These are phyloP conservation scores for Drosophila neotestacea DNA, from an alignment of 2,888 invertebrate species.

Conservation along the genomic window DNA sequence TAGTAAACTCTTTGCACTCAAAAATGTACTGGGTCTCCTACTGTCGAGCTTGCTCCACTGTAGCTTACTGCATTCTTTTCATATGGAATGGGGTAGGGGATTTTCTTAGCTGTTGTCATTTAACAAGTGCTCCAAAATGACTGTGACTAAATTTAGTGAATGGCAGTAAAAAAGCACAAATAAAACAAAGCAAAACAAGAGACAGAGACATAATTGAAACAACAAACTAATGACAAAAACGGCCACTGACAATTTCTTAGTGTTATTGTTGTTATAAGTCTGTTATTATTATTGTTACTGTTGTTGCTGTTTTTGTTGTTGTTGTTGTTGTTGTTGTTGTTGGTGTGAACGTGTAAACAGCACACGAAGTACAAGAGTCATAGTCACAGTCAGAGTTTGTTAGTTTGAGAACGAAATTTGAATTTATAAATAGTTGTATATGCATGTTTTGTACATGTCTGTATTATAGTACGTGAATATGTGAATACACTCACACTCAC, in stretches of 20 bases:
- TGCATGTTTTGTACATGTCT: conserved; percentile 26
- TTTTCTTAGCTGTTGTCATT: conserved; percentile 19
- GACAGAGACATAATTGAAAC: conserved; percentile 47
- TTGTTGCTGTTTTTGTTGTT: conserved; percentile 18
- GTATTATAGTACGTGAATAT: conserved; percentile 38
- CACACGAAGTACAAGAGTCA: conserved; percentile 31
- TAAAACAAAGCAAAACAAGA: conserved; percentile 11
- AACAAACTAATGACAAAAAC: conserved; percentile 54
- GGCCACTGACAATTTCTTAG: conserved; percentile 19
- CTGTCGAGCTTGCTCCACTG: too few relatives aligned
- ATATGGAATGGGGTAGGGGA: background rate
- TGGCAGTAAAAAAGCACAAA: conserved; percentile 29
- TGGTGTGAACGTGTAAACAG: conserved; percentile 53
- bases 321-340: conserved; percentile 27
- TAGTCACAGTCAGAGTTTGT: conserved; percentile 17
- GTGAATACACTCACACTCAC: conserved; percentile 13
- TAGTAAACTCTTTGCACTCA: too few relatives aligned
- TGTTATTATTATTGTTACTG: conserved; percentile 12
- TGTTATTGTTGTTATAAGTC: conserved; percentile 11
- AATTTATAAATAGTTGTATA: conserved; percentile 58
- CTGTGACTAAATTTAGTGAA: conserved; percentile 46
- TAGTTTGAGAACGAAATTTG: conserved; percentile 55
- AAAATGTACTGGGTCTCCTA: too few relatives aligned
- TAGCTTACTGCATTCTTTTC: too few relatives aligned
- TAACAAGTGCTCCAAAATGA: conserved; percentile 40